Base-by-base conservation (phyloP, 1,140 invertebrate genomes). In the Ips typographus region DNA sequence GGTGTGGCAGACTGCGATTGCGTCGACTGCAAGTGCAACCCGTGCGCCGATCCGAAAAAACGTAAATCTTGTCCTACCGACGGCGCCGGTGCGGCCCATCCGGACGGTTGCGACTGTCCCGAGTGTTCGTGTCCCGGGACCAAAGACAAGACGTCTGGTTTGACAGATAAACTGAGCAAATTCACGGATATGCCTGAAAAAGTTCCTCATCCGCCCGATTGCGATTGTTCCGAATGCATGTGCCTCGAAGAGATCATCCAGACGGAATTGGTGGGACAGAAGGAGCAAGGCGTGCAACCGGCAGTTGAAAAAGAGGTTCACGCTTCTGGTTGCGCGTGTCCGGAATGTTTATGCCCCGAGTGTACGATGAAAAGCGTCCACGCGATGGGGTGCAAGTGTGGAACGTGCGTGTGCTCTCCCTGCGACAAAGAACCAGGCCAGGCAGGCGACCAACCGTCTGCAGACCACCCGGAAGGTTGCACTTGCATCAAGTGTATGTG, bases 11-110 rank as follows among this genome's bases (percentile, higher is more conserved):
- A 55, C 36, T 73, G 72, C 51, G 70, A 73, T n/a, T 73, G 72
- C 40, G 8, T 43, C 6, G 64, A 72, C 7, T 73, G 72, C 49
- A 43, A 72, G 36, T 73, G 72, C 58, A 41, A 38, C 22, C 70
- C 72, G 4, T 73, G 72, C 61, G 39, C 65, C 2, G 72, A 73
- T 72, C 65, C 62, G 7, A 72, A 65, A 61, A 61, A 69, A 56
- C 41, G n/a, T 2, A 5, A 44, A 4, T 22, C 22, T 22, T 22
- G 22, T 22, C 22, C 22, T 22, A 22, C 22, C 36, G 37, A 3
- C 8, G 47, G 42, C 39, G 39, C 8, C 58, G 42, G 40, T 42
- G 8, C 22, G 22, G 22, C 22, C 22, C 22, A 22, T 22, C 22
- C 22, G 22, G 57, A 42, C n/a, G 53, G 2, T 7, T 63, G 60